Percentiles rank a stretch among this genome's conserved stretches.
Conservation (phyloP, 2,888 invertebrate genomes). For the Nomada hirtipes region DNA sequence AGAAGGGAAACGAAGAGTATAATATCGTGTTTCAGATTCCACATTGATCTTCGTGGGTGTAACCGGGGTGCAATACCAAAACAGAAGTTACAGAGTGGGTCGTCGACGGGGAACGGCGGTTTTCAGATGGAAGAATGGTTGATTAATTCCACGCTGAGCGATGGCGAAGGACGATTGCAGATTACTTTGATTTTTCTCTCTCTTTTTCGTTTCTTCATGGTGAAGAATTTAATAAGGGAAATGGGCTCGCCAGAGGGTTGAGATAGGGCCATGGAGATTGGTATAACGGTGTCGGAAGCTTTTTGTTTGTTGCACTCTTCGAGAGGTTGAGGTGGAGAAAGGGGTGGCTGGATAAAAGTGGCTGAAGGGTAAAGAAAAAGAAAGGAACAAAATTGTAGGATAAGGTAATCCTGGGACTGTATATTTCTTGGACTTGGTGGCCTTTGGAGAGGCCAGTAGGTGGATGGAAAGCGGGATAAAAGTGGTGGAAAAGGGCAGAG, state of each 20-base stretch:
- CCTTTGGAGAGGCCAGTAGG: too few species aligned
- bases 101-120: neutral
- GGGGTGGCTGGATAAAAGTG: neutral
- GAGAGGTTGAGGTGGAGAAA: neutral
- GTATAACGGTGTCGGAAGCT: neutral
- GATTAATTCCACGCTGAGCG: neutral
- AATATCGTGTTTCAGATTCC: slow-evolving; percentile 30
- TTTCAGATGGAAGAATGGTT: neutral
- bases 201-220: neutral
- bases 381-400: neutral
- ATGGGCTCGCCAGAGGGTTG: neutral
- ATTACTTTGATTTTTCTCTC: too few species aligned
- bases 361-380: neutral
- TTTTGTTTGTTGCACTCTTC: neutral
- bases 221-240: neutral
- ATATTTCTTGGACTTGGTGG: neutral
- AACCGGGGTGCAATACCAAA: neutral
- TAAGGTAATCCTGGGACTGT: neutral
- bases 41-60: too few species aligned
- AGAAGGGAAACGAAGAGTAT: slow-evolving; percentile 17
- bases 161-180: neutral
- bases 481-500: neutral
- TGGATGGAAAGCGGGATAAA: neutral
- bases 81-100: neutral
- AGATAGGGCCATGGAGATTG: neutral